Conservation (phyloP, 2,888 invertebrate species). For the Ichneumoninae sp. region DNA sequence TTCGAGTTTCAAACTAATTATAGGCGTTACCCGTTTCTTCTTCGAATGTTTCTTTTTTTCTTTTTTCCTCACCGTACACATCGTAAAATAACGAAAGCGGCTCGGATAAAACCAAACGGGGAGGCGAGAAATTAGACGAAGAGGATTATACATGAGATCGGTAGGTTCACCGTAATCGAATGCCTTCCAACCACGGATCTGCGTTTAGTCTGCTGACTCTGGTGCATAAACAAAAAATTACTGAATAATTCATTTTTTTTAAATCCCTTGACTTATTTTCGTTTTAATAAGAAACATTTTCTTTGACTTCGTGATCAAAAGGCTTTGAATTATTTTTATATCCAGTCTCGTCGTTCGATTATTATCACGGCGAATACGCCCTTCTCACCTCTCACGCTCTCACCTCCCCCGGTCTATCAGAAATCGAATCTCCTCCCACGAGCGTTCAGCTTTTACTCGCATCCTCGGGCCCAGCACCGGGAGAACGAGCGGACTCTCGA, state of each 20-base stretch:
- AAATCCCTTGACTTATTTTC: not conserved
- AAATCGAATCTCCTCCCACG: conserved; percentile 51
- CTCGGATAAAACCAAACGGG: conserved; percentile 47
- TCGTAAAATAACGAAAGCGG: conserved; percentile 64
- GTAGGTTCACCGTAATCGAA: conserved; percentile 51
- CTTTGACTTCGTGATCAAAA: conserved; percentile 18
- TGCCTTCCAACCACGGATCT: conserved; percentile 17
- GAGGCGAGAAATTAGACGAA: conserved; percentile 40
- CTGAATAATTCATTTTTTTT: conserved; percentile 26
- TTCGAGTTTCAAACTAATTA: conserved; percentile 68
- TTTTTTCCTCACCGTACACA: conserved; percentile 60
- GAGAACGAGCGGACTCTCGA: conserved; percentile 45
- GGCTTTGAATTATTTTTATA: conserved; percentile 16
- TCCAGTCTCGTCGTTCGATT: conserved; percentile 27
- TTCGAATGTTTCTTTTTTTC: not conserved
- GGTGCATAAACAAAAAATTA: conserved; percentile 16
- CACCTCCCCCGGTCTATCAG: conserved; percentile 32
- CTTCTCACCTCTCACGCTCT: not conserved
- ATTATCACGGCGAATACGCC: conserved; percentile 37
- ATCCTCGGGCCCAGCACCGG: not conserved
- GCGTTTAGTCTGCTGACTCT: conserved; percentile 3
- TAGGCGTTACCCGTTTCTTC: conserved; percentile 57
- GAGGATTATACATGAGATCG: conserved; percentile 38
- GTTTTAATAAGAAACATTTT: conserved; percentile 3
- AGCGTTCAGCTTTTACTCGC: conserved; percentile 23